Conservation (phyloP, 1,140 invertebrate species). For the Bombus huntii region DNA sequence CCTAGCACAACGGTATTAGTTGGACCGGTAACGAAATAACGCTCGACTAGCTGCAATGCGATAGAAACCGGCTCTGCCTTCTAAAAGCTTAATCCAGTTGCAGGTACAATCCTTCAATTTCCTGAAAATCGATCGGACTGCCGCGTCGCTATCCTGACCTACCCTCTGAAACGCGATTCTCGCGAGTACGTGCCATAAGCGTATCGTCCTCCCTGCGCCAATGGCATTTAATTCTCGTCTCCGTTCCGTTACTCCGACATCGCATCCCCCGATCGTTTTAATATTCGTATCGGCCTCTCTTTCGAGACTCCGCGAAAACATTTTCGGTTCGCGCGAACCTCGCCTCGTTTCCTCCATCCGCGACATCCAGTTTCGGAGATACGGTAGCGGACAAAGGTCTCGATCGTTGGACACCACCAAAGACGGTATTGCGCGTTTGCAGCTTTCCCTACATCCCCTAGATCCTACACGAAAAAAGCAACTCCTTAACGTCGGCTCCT, state of each 20-base stretch:
- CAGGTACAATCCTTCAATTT: slow-evolving; percentile 20
- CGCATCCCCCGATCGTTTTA: no score
- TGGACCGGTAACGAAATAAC: not conserved
- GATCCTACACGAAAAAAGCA: no score
- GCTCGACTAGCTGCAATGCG: not conserved
- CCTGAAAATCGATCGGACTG: slow-evolving; percentile 15
- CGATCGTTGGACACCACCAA: no score
- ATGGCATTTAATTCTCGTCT: not conserved
- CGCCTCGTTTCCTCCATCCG: no score
- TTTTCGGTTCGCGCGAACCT: no score
- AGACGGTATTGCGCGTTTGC: no score
- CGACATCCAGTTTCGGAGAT: no score
- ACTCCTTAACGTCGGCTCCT: no score
- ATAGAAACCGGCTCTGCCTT: not conserved
- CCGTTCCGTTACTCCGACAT: not conserved
- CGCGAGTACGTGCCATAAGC: not conserved
- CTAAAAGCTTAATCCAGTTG: slow-evolving; percentile 36
- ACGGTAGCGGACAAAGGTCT: no score
- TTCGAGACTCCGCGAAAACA: no score
- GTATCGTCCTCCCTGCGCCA: not conserved
- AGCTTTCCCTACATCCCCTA: no score
- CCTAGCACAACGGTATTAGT: not conserved
- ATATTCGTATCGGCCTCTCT: no score
- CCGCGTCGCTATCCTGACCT: not conserved
- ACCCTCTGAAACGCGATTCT: slow-evolving; percentile 25